These are phyloP conservation scores for Chelon labrosus DNA, from an alignment of 2,797 vertebrate species.

Conservation along the genomic window DNA sequence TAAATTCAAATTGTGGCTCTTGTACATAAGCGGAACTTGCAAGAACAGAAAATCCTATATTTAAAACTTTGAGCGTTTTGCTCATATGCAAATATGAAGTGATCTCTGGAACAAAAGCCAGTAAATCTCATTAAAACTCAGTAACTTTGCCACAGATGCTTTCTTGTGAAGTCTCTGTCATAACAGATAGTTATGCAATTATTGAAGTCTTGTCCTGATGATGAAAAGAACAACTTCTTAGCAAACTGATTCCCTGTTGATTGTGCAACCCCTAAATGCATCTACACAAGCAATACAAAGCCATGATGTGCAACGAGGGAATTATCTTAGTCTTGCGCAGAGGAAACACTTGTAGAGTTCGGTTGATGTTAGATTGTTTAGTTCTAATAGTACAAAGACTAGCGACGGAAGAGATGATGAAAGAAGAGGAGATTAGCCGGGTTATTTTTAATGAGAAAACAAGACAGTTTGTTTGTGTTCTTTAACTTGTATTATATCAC, in stretches of 20 bases:
- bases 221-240: conserved; percentile 44
- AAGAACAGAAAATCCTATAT: neutral
- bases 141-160: conserved; percentile 17
- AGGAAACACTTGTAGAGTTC: conserved; percentile 28
- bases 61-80: neutral
- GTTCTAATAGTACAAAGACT: conserved; percentile 27
- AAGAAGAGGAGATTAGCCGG: conserved; percentile 31
- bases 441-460: no score
- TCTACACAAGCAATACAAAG: conserved; percentile 6
- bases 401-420: conserved; percentile 20
- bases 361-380: conserved; percentile 19
- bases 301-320: conserved; percentile 8
- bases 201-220: conserved; percentile 32
- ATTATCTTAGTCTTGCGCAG: conserved; percentile 8
- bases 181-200: conserved; percentile 24
- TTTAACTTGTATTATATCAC: no score
- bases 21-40: no score
- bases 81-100: conserved; percentile 1
- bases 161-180: conserved; percentile 30
- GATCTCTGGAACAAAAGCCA: neutral
- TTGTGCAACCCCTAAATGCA: neutral
- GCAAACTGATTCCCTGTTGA: conserved; percentile 40
- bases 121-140: conserved; percentile 26
- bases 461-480: no score
- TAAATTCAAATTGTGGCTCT: no score